These are phyloP conservation scores for Stenurella melanura DNA, from an alignment of 2,888 invertebrate species.

Conservation along the genomic window DNA sequence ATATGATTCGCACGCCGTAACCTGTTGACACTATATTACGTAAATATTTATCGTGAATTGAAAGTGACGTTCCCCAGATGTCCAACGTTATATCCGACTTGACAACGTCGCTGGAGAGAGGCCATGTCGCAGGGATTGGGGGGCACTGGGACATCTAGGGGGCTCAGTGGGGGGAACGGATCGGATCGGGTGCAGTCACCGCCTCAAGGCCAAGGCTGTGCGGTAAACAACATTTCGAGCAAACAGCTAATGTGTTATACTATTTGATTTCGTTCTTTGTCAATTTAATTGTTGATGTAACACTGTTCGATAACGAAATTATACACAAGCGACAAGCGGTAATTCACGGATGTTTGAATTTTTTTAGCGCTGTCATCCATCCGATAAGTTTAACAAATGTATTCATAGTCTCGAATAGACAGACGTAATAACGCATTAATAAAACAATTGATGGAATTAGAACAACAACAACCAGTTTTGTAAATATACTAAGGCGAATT, in stretches of 20 bases:
- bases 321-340: background rate
- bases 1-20: too few relatives aligned
- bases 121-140: conserved; percentile 60
- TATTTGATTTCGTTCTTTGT: conserved; percentile 35
- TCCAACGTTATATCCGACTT: conserved; percentile 33
- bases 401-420: background rate
- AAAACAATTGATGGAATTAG: background rate
- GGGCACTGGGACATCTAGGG: conserved; percentile 67
- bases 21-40: too few relatives aligned
- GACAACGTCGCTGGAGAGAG: conserved; percentile 40
- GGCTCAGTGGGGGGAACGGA: conserved; percentile 60
- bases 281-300: conserved; percentile 34
- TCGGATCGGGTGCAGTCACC: conserved; percentile 66
- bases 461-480: background rate
- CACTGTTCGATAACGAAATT: conserved; percentile 33
- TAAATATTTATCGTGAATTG: background rate
- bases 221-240: conserved; percentile 63
- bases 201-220: conserved; percentile 69
- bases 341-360: background rate
- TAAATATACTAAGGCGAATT: background rate
- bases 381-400: background rate
- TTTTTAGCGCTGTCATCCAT: background rate
- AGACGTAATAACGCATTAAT: background rate
- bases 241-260: conserved; percentile 36
- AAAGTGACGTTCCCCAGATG: conserved; percentile 13